phyloP scores from a whole-genome alignment of 2,797 vertebrate species.

The Jordanella pulchra region DNA sequence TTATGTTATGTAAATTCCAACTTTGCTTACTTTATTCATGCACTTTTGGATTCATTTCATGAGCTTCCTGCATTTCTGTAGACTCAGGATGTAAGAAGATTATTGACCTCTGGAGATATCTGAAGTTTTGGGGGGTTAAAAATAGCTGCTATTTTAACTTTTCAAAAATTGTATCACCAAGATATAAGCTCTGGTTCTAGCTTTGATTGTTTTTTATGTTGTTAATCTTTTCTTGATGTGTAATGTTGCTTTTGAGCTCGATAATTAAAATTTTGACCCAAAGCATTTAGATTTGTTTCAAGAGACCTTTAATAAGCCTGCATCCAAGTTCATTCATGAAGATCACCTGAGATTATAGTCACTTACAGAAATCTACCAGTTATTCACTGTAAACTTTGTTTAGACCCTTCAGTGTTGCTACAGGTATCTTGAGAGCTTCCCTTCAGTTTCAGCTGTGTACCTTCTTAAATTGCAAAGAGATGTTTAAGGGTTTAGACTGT shows the following conservation, averaged over 20 bases:
- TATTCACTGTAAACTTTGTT: neutral
- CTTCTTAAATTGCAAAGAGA: neutral
- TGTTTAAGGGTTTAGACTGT: neutral
- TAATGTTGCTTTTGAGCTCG: neutral
- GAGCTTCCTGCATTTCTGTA: too few species aligned
- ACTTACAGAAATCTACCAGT: neutral
- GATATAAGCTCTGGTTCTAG: neutral
- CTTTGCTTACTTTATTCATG: neutral
- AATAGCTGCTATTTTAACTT: neutral
- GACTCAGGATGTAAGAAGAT: too few species aligned
- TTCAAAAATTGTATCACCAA: neutral
- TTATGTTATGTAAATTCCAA: neutral
- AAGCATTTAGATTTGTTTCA: neutral
- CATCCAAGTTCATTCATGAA: neutral
- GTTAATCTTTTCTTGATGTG: neutral
- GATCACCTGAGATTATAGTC: neutral
- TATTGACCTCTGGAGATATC: neutral
- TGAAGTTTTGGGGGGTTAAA: neutral
- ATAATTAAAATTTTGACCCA: neutral
- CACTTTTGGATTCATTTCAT: neutral
- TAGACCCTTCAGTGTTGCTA: neutral
- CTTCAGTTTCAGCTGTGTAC: neutral
- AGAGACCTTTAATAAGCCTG: neutral
- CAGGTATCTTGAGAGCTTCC: neutral
- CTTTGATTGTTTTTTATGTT: neutral